Conservation (phyloP, 2,113 vertebrate genomes). For the Motacilla alba region DNA sequence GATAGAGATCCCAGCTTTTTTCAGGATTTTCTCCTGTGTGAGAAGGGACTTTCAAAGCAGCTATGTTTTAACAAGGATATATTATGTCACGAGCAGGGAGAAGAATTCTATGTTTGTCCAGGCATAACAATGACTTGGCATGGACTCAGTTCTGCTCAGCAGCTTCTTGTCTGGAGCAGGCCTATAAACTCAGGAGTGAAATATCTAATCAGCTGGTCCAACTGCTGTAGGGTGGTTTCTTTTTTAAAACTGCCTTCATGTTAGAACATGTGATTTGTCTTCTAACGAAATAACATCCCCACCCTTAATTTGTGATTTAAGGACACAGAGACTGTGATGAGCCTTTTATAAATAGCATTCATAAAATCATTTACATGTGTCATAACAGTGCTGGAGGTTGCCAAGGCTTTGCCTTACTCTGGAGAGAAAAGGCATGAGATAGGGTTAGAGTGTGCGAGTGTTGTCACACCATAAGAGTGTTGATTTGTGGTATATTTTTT, state of each 20-base stretch:
- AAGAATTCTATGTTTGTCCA: background rate
- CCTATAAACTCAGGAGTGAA: constrained; percentile 1
- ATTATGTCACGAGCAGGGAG: background rate
- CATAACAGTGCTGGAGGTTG: background rate
- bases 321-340: background rate
- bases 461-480: background rate
- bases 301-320: background rate
- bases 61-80: background rate
- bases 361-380: background rate
- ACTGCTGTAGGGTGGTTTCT: constrained; percentile 15
- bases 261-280: constrained; percentile 35
- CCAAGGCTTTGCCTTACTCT: background rate
- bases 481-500: background rate
- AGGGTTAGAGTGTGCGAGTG: background rate
- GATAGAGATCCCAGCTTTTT: background rate
- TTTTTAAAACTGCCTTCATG: constrained; percentile 27
- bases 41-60: background rate
- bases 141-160: background rate
- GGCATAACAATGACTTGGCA: constrained; percentile 33
- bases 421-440: background rate
- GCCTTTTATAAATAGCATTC: background rate
- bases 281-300: constrained; percentile 24
- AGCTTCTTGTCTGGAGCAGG: constrained; percentile 16
- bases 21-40: background rate
- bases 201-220: constrained; percentile 3